Conservation (phyloP, 1,140 invertebrate genomes). For the Tetramorium parvispinum region DNA sequence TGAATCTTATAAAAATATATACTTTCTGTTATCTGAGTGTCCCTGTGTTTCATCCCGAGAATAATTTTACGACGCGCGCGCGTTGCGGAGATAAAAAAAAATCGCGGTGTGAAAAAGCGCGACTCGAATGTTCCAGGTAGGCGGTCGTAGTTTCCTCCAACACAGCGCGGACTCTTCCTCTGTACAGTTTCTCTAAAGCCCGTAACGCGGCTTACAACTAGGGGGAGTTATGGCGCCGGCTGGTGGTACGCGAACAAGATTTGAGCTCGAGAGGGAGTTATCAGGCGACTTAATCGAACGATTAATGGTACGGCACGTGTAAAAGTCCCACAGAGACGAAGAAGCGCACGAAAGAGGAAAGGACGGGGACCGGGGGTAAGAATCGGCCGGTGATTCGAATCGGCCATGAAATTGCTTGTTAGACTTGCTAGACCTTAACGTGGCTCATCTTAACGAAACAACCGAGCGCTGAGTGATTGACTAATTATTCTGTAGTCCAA, state of each 20-base stretch:
- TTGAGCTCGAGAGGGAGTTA: slow-evolving; percentile 68
- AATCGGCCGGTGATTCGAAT: slow-evolving; percentile 64
- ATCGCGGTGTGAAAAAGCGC: slow-evolving; percentile 63
- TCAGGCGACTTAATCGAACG: slow-evolving; percentile 77
- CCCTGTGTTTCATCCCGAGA: slow-evolving; percentile 32
- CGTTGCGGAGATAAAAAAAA: slow-evolving; percentile 18
- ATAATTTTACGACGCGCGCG: slow-evolving; percentile 19
- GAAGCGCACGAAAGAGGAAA: slow-evolving; percentile 59
- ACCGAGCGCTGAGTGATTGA: slow-evolving; percentile 73
- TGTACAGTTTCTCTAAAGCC: slow-evolving; percentile 17
- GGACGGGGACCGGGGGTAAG: slow-evolving; percentile 47
- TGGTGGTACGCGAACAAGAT: slow-evolving; percentile 63
- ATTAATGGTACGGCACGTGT: slow-evolving; percentile 76
- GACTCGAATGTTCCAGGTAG: slow-evolving; percentile 64
- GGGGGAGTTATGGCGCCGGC: slow-evolving; percentile 66
- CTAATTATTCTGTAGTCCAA: slow-evolving; percentile 73
- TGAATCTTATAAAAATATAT: slow-evolving; percentile 63
- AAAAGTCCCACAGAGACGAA: slow-evolving; percentile 70
- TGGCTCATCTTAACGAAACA: slow-evolving; percentile 71
- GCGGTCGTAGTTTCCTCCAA: slow-evolving; percentile 64
- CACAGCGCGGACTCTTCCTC: background rate
- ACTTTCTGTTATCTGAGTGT: slow-evolving; percentile 57
- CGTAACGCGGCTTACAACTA: slow-evolving; percentile 43
- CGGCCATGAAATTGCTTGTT: slow-evolving; percentile 70
- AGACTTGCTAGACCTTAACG: slow-evolving; percentile 52